phyloP scores from a whole-genome alignment of 2,113 vertebrate species.

The Heptranchias perlo region DNA sequence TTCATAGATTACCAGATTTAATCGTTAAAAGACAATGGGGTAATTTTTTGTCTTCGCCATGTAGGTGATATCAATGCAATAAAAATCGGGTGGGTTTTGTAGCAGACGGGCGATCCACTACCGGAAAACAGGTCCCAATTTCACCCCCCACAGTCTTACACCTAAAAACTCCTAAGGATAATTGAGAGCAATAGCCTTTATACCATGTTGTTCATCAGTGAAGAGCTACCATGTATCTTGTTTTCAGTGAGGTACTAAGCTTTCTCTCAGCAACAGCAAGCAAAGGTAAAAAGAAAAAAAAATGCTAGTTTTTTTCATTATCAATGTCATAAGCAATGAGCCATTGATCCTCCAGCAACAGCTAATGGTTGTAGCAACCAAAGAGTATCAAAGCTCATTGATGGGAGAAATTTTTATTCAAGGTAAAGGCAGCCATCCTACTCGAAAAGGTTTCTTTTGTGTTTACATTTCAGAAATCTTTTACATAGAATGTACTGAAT shows the following conservation, averaged over 20 bases:
- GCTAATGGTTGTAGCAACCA: neutral
- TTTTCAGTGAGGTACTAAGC: neutral
- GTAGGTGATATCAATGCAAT: neutral
- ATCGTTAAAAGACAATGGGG: neutral
- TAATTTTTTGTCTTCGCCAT: neutral
- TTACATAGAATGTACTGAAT: neutral
- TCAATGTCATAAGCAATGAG: neutral
- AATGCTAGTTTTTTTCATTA: neutral
- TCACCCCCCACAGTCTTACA: neutral
- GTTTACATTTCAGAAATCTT: neutral
- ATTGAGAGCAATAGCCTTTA: neutral
- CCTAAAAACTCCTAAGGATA: neutral
- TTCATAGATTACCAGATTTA: neutral
- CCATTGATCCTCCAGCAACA: neutral
- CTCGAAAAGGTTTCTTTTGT: neutral
- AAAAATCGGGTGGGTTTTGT: neutral
- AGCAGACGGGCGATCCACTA: neutral
- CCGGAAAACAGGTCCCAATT: neutral
- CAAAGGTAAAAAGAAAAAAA: neutral
- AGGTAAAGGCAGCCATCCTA: neutral
- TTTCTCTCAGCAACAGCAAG: neutral
- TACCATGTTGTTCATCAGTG: neutral
- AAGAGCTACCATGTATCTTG: too few relatives aligned
- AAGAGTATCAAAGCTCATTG: neutral
- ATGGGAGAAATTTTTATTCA: neutral